Evolutionary conservation across 2,113 vertebrate species (phyloP), one percentile per base, ranked within the genome.

Genomic region (Channa maculata): DNA sequence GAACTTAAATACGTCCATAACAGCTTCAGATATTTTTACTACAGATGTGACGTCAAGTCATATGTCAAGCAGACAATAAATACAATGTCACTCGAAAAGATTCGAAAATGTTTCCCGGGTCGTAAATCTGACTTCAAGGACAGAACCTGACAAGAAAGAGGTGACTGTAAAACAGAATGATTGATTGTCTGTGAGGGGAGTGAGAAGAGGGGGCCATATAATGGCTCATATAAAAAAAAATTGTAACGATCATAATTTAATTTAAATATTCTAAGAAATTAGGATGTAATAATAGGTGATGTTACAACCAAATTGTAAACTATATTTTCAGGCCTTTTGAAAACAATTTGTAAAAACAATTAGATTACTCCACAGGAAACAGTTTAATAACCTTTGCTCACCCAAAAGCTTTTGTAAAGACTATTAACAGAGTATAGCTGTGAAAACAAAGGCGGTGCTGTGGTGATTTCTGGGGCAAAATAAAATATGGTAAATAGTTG

Each of bases 391-490:
- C 55, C 13, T 71, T 64, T 61, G 36, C 65, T 74, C 55, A 45
- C 53, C 50, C 44, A 13, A 38, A 71, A 66, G 72, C 53, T 75
- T 82, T 61, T 66, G 76, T 3, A 67, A 41, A 51, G 52, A 71
- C 72, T 49, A 50, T 79, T 53, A 81, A 54, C 43, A 37, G 57
- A 13, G n/a, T n/a, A n/a, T n/a, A n/a, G 5, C 5, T 33, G 34
- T 53, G 60, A 71, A 49, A 53, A 38, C n/a, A 80, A 41, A 44
- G 5, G 37, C 33, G 63, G 9, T 64, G 76, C 71, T 62, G 9
- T 24, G 53, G 48, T 65, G 10, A 38, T 71, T 68, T 75, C 45
- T 51, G 68, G 49, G 41, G 50, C 67, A 33, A 68, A 82, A 80
- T 58, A 74, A 82, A 83, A n/a, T n/a, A n/a, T n/a, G n/a, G n/a